Evolutionary conservation across 2,888 invertebrate species (phyloP).

Genomic region (Colletes collaris): DNA sequence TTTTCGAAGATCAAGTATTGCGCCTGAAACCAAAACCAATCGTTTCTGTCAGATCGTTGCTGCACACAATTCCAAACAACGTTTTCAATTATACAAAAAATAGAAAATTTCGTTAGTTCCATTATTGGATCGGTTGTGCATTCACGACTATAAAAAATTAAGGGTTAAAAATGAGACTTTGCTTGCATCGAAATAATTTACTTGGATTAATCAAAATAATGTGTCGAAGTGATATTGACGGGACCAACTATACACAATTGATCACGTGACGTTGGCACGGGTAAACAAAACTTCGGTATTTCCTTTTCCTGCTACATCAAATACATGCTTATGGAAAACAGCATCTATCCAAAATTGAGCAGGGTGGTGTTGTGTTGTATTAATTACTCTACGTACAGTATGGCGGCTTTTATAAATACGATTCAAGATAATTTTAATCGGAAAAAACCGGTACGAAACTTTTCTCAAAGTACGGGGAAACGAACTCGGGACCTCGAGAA

Average conservation of each 20-base stretch:
- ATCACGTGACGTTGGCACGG: slow-evolving; percentile 66
- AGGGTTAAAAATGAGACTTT: no score
- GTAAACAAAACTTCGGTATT: slow-evolving; percentile 59
- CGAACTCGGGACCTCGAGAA: slow-evolving; percentile 43
- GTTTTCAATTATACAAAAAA: background rate
- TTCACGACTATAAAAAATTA: no score
- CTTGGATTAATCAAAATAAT: no score
- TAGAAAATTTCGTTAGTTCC: no score
- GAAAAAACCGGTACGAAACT: background rate
- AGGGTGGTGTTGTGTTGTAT: slow-evolving; percentile 38
- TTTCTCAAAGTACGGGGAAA: slow-evolving; percentile 44
- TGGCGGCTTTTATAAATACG: background rate
- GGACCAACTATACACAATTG: slow-evolving; percentile 61
- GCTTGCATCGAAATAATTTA: no score
- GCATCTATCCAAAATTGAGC: slow-evolving; percentile 73
- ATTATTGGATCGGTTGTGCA: no score
- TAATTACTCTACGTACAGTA: no score
- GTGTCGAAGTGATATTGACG: slow-evolving; percentile 71
- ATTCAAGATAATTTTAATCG: background rate
- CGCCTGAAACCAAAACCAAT: slow-evolving; percentile 86
- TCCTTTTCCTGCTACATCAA: slow-evolving; percentile 77
- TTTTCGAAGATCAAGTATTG: slow-evolving; percentile 99
- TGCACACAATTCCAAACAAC: no score
- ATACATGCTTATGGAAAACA: slow-evolving; percentile 66
- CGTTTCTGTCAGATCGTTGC: background rate